Evolutionary conservation across 2,888 invertebrate genomes (phyloP), one percentile per base, ranked within the genome.

Genomic region (Camponotus fellah): DNA sequence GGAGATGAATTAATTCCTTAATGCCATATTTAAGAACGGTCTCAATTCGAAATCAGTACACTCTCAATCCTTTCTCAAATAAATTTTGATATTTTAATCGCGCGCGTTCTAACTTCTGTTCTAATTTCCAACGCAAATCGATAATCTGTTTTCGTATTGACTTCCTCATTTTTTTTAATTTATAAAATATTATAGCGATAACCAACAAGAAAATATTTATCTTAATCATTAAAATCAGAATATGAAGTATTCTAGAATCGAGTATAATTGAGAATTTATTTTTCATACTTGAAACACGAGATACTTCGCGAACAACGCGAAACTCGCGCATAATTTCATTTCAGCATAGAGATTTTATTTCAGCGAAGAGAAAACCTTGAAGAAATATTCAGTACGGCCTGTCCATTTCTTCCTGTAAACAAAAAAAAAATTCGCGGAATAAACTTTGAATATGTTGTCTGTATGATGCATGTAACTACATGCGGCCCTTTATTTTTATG

Each of bases 401-500:
- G 43, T 9, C 17, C n/a, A 37, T 46, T 69, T 17, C 53, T 21
- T 34, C 3, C n/a, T n/a, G 14, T n/a, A 43, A 3, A n/a, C 26
- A 65, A 49, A 60, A 60, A 79, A 79, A 68, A 49, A 71, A 62
- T 64, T 81, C 64, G 75, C 49, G 64, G 32, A 56, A 81, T 10
- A 43, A 66, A 72, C 43, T 40, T 84, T 68, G 43, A 34, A 21
- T 68, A 21, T 49, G 17, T 49, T 34, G 58, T 6, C 21, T 69
- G 66, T 75, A 74, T 60, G 9, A 56, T 40, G 82, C 82, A 85
- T 32, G 32, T 53, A 49, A 40, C 49, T 56, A 53, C 37, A 62
- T 53, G 21, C 34, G 56, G 74, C 56, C 79, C 83, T 89, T 89
- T 90, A 90, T 90, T 90, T 90, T 90, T 90, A 89, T 76, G 82